Evolutionary conservation across 2,113 vertebrate species (phyloP), one percentile per base, ranked within the genome.

Genomic region (Ifrita kowaldi): DNA sequence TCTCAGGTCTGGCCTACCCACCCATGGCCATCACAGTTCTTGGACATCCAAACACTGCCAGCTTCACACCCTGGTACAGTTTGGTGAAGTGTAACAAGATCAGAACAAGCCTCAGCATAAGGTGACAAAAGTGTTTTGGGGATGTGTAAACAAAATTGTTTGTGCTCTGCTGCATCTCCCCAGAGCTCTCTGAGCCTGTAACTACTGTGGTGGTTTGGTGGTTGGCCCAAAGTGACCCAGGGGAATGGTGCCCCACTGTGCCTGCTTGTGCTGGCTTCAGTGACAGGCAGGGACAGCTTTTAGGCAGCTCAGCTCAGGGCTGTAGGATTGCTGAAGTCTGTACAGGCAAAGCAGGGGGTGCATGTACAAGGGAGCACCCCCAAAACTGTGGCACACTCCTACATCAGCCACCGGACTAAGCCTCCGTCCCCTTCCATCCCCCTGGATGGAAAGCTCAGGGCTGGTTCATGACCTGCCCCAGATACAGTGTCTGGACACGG

Each of bases 331-430:
- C 57, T 62, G 1, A 64, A 60, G n/a, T 59, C 39, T 13, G 30
- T 27, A 39, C 6, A 20, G 74, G 73, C 57, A 65, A 57, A 92
- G 50, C 49, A 76, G n/a, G 15, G 21, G 32, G 20, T 77, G n/a
- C 4, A 2, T 0, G 9, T 18, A 44, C 10, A 56, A n/a, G 44
- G 46, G 39, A 49, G 17, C 0, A 0, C 13, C 26, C 53, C 75
- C 27, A 16, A 68, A 84, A 65, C 37, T 6, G 17, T 5, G 37
- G 27, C 79, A 47, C 28, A 2, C 27, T 67, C 28, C 75, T 63
- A 2, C 11, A 26, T 60, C 53, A 57, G 62, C 32, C 63, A 28
- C 23, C 4, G 24, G 46, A 32, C n/a, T 27, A 12, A 44, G 57
- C 23, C 20, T 87, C 50, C 1, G 0, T 26, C 56, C 68, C 33